Base-by-base conservation (phyloP, 2,797 vertebrate genomes). In the Megalops cyprinoides region DNA sequence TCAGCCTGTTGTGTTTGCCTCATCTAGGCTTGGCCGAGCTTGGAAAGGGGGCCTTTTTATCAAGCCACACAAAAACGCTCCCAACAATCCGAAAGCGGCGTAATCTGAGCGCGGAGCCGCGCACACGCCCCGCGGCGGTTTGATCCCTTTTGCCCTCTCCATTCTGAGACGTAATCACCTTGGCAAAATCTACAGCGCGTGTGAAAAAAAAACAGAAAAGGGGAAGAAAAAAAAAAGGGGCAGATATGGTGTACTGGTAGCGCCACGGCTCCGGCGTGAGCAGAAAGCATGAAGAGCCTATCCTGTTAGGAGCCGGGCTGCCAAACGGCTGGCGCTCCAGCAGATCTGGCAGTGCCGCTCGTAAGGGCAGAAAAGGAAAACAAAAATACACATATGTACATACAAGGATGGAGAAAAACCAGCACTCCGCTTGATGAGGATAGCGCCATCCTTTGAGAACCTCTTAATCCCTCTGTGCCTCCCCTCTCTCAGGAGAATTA, bases 221-320 rank as follows among this genome's bases (percentile, higher is more conserved):
- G n/a, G n/a, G n/a, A n/a, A n/a, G n/a, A n/a, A 14, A 25, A 6
- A 18, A 31, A 60, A 62, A 7, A 34, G 25, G 31, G 48, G 46
- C 46, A 37, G 34, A 79, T 74, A 74, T 58, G 79, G 80, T 37
- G 51, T 58, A 76, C 25, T 77, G 80, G 23, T 67, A 25, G 37
- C 31, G 28, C 49, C 6, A 48, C 9, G 12, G 67, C 39, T 4
- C 9, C 46, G 10, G 15, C 44, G 4, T 65, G 60, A 28, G 20
- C 25, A 34, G 3, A 25, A 25, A 39, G 62, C 18, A 10, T n/a
- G 62, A 53, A n/a, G 31, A 39, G 65, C 28, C 60, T 34, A 34
- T 67, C 65, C 31, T 14, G 44, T 51, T 69, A 55, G 12, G 31
- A 39, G 34, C 71, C 12, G 15, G 7, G 1, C 77, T 49, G 77